A percentile compares a stretch with the other conserved stretches of the same genome.
Evolutionary conservation across 2,113 vertebrate species (phyloP).

Genomic region (Benitochromis conjunctus): DNA sequence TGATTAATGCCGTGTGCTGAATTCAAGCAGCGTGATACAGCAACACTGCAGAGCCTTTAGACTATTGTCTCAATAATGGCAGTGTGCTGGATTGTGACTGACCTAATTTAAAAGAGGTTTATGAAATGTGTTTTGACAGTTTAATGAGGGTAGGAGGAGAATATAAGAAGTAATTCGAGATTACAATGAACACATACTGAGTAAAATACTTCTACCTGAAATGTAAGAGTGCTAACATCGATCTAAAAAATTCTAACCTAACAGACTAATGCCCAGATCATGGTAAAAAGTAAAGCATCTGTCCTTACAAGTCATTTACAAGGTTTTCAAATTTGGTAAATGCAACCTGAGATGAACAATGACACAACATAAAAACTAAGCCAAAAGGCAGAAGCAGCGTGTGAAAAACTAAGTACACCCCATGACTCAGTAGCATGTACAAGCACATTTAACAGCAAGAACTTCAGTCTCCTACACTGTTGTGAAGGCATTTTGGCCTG

Average conservation of each 20-base stretch:
- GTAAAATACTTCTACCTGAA: neutral
- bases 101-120: neutral
- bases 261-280: neutral
- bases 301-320: neutral
- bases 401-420: neutral
- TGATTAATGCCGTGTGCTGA: conserved; percentile 3
- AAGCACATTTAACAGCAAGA: neutral
- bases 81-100: neutral
- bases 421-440: neutral
- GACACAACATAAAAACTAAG: neutral
- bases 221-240: neutral
- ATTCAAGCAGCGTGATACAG: neutral
- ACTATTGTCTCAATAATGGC: neutral
- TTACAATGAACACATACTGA: no score
- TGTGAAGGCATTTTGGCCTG: neutral
- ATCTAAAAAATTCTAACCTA: neutral
- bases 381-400: neutral
- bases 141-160: neutral
- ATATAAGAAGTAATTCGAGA: neutral
- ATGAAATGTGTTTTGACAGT: neutral
- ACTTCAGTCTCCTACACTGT: neutral
- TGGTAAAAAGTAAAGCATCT: neutral
- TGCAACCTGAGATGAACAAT: neutral
- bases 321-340: neutral
- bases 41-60: neutral